phyloP scores from a whole-genome alignment of 2,113 vertebrate genomes.

The Trogon melanurus region DNA sequence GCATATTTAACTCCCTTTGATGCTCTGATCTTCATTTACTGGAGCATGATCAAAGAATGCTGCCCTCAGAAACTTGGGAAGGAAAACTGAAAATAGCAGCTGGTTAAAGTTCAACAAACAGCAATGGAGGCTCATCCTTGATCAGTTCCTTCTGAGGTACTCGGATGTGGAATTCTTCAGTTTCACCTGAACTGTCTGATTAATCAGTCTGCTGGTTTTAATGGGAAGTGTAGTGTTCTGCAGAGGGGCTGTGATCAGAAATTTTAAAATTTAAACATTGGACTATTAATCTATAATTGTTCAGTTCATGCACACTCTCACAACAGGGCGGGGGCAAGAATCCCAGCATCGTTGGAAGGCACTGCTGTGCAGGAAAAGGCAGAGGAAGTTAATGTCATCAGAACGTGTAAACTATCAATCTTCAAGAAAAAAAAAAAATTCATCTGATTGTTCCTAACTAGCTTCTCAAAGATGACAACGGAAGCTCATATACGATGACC shows the following conservation, averaged over 20 bases:
- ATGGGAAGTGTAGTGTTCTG: background rate
- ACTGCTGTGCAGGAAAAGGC: background rate
- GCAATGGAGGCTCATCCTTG: background rate
- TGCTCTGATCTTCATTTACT: constrained; percentile 58
- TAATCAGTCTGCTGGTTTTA: background rate
- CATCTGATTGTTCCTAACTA: background rate
- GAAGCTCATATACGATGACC: background rate
- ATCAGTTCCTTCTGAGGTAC: background rate
- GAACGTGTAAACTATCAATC: background rate
- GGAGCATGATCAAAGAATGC: constrained; percentile 45
- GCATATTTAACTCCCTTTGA: constrained; percentile 58
- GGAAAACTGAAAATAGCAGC: constrained; percentile 29
- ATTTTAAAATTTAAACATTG: background rate
- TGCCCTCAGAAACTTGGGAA: background rate
- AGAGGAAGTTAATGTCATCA: background rate
- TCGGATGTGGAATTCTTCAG: background rate
- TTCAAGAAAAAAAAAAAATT: background rate
- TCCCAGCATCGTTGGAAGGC: background rate
- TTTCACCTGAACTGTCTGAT: background rate
- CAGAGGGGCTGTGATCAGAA: background rate
- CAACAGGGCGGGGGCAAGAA: background rate
- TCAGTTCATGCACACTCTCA: background rate
- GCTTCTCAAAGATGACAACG: background rate
- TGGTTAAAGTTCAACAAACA: background rate
- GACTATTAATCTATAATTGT: background rate